Evolutionary conservation across 2,888 invertebrate species (phyloP).

Genomic region (Lottia gigantea): DNA sequence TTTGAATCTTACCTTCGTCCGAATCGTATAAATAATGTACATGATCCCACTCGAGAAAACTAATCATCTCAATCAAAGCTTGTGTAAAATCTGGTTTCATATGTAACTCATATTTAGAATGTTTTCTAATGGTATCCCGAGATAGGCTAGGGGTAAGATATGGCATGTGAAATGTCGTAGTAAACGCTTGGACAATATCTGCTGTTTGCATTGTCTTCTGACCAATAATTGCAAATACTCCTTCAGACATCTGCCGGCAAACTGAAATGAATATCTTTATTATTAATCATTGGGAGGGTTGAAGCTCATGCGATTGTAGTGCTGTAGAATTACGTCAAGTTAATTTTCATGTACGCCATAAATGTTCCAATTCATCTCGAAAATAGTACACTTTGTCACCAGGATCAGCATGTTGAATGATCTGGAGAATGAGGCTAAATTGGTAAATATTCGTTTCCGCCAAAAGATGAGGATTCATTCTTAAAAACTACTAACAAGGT

Average conservation of each 20-base stretch:
- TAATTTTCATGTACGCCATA: no score
- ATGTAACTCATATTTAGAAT: constrained; percentile 81
- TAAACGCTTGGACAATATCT: constrained; percentile 50
- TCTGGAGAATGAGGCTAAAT: no score
- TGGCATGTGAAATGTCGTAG: constrained; percentile 55
- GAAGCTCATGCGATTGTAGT: no score
- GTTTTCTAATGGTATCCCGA: constrained; percentile 25
- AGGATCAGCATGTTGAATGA: no score
- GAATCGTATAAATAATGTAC: constrained; percentile 56
- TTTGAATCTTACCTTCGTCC: constrained; percentile 48
- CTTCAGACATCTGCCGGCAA: constrained; percentile 51
- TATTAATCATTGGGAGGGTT: no score
- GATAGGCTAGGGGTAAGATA: constrained; percentile 51
- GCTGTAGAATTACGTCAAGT: no score
- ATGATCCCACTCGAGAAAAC: constrained; percentile 43
- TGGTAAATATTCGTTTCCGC: no score
- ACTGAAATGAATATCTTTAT: constrained; percentile 39
- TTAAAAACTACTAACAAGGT: no score
- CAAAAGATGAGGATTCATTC: no score
- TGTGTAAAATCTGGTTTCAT: constrained; percentile 77
- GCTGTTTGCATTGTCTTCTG: constrained; percentile 45
- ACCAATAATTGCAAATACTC: constrained; percentile 57
- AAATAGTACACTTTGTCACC: no score
- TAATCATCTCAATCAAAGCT: constrained; percentile 73
- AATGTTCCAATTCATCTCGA: no score